Base-by-base conservation (phyloP, 2,797 vertebrate species). In the Cuculus canorus region DNA sequence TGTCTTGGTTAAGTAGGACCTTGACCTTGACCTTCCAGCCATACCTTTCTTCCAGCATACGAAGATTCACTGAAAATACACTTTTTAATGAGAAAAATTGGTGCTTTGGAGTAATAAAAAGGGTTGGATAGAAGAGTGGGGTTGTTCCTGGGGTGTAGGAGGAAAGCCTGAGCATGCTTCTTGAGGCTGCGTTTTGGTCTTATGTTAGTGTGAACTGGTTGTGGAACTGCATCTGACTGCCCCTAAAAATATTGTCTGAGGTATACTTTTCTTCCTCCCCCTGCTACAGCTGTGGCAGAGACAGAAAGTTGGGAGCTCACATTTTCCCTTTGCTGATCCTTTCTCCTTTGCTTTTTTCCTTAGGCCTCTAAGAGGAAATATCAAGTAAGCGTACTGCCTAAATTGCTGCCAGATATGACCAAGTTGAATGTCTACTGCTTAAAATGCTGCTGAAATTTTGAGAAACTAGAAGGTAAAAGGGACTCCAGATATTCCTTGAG, bases 401-500 rank as follows among this genome's bases (percentile, higher is more conserved):
- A 78, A 56, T 65, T 82, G 41, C 65, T 84, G 54, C 65, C 1
- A 16, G 73, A 70, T 28, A 13, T 69, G 83, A 69, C 70, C 47
- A 15, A 39, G 14, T 80, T 85, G 18, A 68, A 5, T 68, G 57
- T 59, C 37, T 86, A 3, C 73, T 68, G 61, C 23, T 86, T 63
- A 59, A 90, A 83, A 71, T 69, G 50, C 37, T 76, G 22, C 54
- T 37, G 61, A 65, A 39, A 52, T 93, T 85, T 94, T 87, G 71
- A 89, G 75, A 37, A 84, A 43, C 41, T 66, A 5, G 75, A 64
- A 82, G 50, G 32, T 68, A 35, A 47, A 71, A 83, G 11, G 10
- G 13, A 23, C 43, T 82, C 8, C 7, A 30, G 64, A n/a, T 7
- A 5, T 64, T 95, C 78, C 30, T 80, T 39, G 59, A 83, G 57